phyloP scores from a whole-genome alignment of 2,888 invertebrate species.

The Rhorus exstirpatorius region DNA sequence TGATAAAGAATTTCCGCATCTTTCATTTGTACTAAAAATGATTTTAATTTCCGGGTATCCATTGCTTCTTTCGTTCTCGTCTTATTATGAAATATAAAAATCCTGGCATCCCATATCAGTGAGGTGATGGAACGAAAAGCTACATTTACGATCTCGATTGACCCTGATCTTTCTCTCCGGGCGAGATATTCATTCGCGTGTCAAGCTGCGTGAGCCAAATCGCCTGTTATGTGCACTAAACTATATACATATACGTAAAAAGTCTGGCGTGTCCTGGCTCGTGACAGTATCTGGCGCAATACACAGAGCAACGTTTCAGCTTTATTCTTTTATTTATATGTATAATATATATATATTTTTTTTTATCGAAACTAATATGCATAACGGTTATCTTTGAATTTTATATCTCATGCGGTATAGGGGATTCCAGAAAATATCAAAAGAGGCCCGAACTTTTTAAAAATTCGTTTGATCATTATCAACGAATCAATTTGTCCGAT shows the following conservation, averaged over 20 bases:
- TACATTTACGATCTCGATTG: conserved; percentile 61
- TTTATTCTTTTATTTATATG: conserved; percentile 24
- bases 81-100: conserved; percentile 23
- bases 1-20: background rate
- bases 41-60: background rate
- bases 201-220: conserved; percentile 46
- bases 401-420: background rate
- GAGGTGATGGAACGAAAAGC: conserved; percentile 39
- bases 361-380: conserved; percentile 36
- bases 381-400: conserved; percentile 37
- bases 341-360: conserved; percentile 14
- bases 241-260: conserved; percentile 15
- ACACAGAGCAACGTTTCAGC: conserved; percentile 25
- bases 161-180: conserved; percentile 60
- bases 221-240: conserved; percentile 26
- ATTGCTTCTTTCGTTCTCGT: background rate
- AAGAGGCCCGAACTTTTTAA: no score
- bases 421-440: conserved; percentile 12
- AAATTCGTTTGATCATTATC: no score
- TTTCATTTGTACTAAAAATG: background rate
- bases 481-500: no score
- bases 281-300: background rate
- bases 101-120: conserved; percentile 34
- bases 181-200: conserved; percentile 47
- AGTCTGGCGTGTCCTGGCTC: conserved; percentile 34